Evolutionary conservation across 2,888 invertebrate genomes (phyloP), one percentile per base, ranked within the genome.

Genomic region (Drosophila borealis): DNA sequence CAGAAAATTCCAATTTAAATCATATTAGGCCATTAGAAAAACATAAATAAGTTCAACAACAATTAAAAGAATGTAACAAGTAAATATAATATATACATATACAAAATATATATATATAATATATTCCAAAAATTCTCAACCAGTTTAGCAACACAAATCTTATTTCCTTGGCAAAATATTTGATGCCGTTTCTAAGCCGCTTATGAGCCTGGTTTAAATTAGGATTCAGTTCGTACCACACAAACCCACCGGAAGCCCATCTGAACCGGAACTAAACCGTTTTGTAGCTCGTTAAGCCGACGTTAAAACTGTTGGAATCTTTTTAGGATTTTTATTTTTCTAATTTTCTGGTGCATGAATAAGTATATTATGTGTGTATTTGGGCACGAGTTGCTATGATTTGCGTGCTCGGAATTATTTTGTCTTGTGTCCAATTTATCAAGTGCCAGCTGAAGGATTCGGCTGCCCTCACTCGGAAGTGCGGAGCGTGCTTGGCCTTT

Each of bases 401-500:
- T 66, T 78, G 74, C 63, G 77, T 70, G 74, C 70, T 44, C 34
- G 63, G 76, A 78, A 74, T 74, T 70, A 70, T 78, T 66, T 70
- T 66, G 67, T 61, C 69, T 46, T 46, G 61, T 45, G 51, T 45
- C n/a, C 63, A 36, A 61, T 74, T 67, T 67, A 67, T 67, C 78
- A 73, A 44, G 49, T 37, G 39, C 33, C 36, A 9, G 29, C 53
- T 21, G 29, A 55, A 61, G 61, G 69, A 60, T 68, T 42, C 56
- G 55, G n/a, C 8, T 25, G 8, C 6, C 25, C 14, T 48, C 57
- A 41, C 55, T 46, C 57, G 68, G 55, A 65, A 62, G 25, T 56
- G 60, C n/a, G 42, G 39, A 51, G 62, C 63, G 51, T 75, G 76
- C 50, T 45, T 46, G 14, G 21, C 44, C 11, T 10, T 57, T 56